Base-by-base conservation (phyloP, 2,113 vertebrate species). In the Motacilla tschutschensis region DNA sequence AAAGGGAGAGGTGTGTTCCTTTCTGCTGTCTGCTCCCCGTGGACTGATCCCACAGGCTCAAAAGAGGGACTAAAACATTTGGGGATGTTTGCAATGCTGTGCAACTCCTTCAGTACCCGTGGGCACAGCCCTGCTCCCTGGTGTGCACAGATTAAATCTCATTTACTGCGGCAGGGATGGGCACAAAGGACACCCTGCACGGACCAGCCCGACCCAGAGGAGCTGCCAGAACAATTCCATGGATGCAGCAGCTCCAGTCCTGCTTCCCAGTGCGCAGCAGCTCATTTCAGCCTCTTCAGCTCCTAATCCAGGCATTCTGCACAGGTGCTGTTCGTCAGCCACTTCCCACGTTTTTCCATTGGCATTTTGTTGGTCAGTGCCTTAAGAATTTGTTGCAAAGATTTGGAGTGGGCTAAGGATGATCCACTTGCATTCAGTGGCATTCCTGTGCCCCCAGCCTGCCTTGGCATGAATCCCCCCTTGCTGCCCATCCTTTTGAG, bases 261-360 rank as follows among this genome's bases (percentile, higher is more conserved):
- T 31, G 38, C 20, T 65, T 2, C 1, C 46, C 58, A 14, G 8
- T 5, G 47, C 35, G n/a, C 40, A 75, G 58, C 33, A 78, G 47
- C 48, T 46, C 7, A 12, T 43, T 36, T 29, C 44, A 74, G 51
- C 21, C 44, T 64, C 65, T 50, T 40, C 40, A 78, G 57, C 62
- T 82, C 26, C 59, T 60, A 29, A 41, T 18, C 44, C 43, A 65
- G 22, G 19, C 41, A 50, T 13, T 58, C 60, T 36, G 54, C 35
- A 66, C 17, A 4, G 40, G 71, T 71, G 35, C 57, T 51, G 10
- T 41, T 65, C 0, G 0, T 28, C 64, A 38, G 18, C 50, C 64
- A 17, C 44, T 43, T 77, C 19, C 47, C 60, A 41, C 5, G 2
- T 11, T 20, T 76, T 81, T 17, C 57, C 18, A 11, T 12, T n/a